Conservation (phyloP, 1,140 invertebrate genomes). For the Idris sp. region DNA sequence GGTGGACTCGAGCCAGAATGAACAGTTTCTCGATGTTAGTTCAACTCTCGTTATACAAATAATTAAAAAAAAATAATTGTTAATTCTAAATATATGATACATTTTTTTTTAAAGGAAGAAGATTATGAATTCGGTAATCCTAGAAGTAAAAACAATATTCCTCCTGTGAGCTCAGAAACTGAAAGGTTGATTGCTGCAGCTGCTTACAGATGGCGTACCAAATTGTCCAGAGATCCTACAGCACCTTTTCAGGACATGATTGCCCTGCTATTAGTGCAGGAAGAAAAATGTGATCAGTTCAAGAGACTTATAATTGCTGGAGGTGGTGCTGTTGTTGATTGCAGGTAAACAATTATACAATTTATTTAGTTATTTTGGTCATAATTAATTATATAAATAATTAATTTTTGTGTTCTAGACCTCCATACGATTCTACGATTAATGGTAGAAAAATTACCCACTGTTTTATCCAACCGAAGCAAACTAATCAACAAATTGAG, state of each 20-base stretch:
- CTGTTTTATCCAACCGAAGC: conserved; percentile 80
- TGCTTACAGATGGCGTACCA: conserved; percentile 83
- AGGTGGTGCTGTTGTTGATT: conserved; percentile 82
- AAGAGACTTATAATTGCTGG: conserved; percentile 85
- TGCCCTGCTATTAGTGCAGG: conserved; percentile 84
- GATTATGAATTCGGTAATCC: conserved; percentile 88
- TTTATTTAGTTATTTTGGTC: too few relatives aligned
- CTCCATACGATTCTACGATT: conserved; percentile 71
- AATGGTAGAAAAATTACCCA: conserved; percentile 77
- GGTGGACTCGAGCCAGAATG: conserved; percentile 81
- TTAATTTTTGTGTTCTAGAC: conserved; percentile 62
- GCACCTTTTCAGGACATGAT: conserved; percentile 84
- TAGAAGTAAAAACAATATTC: conserved; percentile 76
- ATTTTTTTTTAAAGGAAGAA: too few relatives aligned
- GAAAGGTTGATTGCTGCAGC: conserved; percentile 80
- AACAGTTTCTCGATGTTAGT: conserved; percentile 84
- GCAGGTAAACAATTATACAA: conserved; percentile 77
- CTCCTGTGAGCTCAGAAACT: conserved; percentile 70
- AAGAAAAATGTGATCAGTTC: conserved; percentile 82
- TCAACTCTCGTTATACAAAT: too few relatives aligned
- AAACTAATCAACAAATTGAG: conserved; percentile 77
- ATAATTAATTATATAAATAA: too few relatives aligned
- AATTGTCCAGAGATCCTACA: conserved; percentile 69
- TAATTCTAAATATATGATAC: too few relatives aligned
- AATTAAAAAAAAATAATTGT: too few relatives aligned